Percentiles rank a stretch among this genome's conserved stretches.
phyloP scores from a whole-genome alignment of 2,888 invertebrate species.

The Xestia sexstrigata region DNA sequence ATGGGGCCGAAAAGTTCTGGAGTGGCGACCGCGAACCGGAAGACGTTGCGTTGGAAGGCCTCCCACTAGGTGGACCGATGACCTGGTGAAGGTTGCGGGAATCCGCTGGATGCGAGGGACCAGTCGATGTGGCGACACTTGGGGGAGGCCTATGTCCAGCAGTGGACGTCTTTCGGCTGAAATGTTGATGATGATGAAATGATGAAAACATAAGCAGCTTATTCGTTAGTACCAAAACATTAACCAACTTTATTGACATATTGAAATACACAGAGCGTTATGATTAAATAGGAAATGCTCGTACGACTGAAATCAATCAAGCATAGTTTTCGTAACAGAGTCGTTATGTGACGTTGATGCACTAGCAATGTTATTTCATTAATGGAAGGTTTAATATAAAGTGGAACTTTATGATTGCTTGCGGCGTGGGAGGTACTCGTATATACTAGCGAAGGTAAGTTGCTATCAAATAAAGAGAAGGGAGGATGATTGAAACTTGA shows the following conservation, averaged over 20 bases:
- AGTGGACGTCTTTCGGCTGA: too few relatives aligned
- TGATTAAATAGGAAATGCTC: conserved; percentile 34
- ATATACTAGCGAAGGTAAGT: background rate
- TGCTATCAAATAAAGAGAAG: background rate
- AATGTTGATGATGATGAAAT: too few relatives aligned
- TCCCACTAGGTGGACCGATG: too few relatives aligned
- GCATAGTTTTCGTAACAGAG: conserved; percentile 27
- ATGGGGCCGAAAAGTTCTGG: too few relatives aligned
- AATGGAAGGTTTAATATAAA: background rate
- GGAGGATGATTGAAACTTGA: background rate
- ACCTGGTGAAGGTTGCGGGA: too few relatives aligned
- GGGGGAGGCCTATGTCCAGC: too few relatives aligned
- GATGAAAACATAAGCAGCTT: too few relatives aligned
- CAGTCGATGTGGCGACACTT: too few relatives aligned
- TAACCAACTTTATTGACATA: background rate
- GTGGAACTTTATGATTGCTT: background rate
- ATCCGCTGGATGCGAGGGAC: too few relatives aligned
- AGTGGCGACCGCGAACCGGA: too few relatives aligned
- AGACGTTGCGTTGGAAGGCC: too few relatives aligned
- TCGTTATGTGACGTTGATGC: conserved; percentile 12
- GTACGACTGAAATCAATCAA: conserved; percentile 47
- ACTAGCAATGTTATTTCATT: conserved; percentile 2
- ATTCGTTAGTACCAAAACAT: background rate
- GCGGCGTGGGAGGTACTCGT: too few relatives aligned
- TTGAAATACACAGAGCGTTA: conserved; percentile 15